These are phyloP conservation scores for Peucedramus taeniatus DNA, from an alignment of 2,113 vertebrate species.

Conservation along the genomic window DNA sequence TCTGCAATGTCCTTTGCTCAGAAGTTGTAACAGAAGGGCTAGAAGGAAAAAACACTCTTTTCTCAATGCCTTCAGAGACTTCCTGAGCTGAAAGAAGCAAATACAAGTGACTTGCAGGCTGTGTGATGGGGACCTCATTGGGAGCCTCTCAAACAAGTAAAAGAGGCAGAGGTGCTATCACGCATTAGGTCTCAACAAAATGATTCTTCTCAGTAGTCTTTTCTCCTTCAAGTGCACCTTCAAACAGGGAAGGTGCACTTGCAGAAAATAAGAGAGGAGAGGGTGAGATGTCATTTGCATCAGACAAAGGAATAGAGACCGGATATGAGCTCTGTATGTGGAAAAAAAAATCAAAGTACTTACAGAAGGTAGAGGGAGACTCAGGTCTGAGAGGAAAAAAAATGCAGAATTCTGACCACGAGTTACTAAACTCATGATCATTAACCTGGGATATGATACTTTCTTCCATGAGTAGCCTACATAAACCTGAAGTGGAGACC, in stretches of 20 bases:
- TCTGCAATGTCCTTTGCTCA: not conserved
- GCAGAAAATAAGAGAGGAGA: not conserved
- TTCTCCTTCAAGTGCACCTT: not conserved
- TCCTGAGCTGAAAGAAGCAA: not conserved
- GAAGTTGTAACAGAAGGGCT: not conserved
- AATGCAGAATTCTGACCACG: not conserved
- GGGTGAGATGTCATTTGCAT: not conserved
- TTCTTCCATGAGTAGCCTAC: not conserved
- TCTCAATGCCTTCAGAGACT: not conserved
- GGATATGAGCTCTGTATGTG: not conserved
- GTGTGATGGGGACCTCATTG: not conserved
- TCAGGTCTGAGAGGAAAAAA: not conserved
- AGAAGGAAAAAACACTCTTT: not conserved
- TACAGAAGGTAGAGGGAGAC: not conserved
- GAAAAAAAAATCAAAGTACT: not conserved
- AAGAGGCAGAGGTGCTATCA: not conserved
- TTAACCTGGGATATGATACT: not conserved
- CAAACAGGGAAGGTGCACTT: not conserved
- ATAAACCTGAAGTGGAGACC: not conserved
- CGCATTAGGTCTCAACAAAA: not conserved
- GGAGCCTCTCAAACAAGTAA: not conserved
- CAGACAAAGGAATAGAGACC: not conserved
- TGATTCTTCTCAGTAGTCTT: not conserved
- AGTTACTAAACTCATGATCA: not conserved
- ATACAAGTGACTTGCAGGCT: not conserved